These are phyloP conservation scores for Lepisosteus osseus DNA, from an alignment of 2,113 vertebrate species.

Conservation along the genomic window DNA sequence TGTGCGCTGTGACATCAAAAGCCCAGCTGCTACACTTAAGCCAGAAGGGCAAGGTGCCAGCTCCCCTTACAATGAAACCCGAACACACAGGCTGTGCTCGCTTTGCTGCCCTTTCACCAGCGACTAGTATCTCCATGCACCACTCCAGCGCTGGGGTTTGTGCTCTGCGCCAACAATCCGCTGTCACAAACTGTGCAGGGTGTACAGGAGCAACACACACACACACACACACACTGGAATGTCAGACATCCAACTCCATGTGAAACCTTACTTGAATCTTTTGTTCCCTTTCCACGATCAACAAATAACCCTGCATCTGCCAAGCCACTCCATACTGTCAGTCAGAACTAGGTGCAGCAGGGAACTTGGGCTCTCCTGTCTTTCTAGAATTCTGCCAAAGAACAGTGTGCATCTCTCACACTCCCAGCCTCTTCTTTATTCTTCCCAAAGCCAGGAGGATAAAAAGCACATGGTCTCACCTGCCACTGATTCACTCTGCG, in stretches of 20 bases:
- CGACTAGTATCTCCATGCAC: neutral
- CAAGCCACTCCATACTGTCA: too few relatives aligned
- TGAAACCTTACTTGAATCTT: neutral
- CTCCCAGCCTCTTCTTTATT: too few relatives aligned
- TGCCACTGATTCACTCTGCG: too few relatives aligned
- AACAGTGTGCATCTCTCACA: too few relatives aligned
- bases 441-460: too few relatives aligned
- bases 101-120: conserved; percentile 6
- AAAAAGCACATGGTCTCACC: too few relatives aligned
- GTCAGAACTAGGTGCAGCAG: too few relatives aligned
- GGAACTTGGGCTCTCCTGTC: too few relatives aligned
- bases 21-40: neutral
- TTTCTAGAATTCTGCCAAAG: too few relatives aligned
- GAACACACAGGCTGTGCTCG: neutral
- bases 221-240: neutral
- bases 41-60: neutral
- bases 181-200: neutral
- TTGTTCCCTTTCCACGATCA: neutral
- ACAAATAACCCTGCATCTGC: too few relatives aligned
- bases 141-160: neutral
- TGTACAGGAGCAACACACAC: neutral
- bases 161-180: neutral
- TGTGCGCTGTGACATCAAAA: conserved; percentile 1
- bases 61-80: neutral
- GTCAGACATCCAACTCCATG: neutral